phyloP scores from a whole-genome alignment of 2,888 invertebrate species.

The Caenorhabditis panamensis region DNA sequence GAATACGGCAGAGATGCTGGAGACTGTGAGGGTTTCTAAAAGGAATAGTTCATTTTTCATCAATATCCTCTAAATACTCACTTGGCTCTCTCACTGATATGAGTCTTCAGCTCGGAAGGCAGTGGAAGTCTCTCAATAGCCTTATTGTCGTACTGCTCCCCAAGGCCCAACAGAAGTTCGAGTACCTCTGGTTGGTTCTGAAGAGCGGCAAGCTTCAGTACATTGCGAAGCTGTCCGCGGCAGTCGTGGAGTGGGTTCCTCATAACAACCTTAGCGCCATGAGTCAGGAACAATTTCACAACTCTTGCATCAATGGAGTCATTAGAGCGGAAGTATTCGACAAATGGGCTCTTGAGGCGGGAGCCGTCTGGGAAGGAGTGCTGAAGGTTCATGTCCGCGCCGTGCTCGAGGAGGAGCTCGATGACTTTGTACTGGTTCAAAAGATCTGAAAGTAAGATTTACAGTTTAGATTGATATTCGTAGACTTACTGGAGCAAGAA shows the following conservation, averaged over 20 bases:
- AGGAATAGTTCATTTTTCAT: not conserved
- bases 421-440: conserved; percentile 76
- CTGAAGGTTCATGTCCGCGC: conserved; percentile 76
- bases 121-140: conserved; percentile 73
- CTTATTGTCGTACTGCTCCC: conserved; percentile 69
- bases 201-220: conserved; percentile 68
- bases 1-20: conserved; percentile 70
- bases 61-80: conserved; percentile 17
- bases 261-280: conserved; percentile 76
- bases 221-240: conserved; percentile 77
- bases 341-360: conserved; percentile 76
- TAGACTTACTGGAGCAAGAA: conserved; percentile 80
- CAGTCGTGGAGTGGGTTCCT: conserved; percentile 70
- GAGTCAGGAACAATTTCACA: conserved; percentile 70
- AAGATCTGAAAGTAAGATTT: conserved; percentile 50
- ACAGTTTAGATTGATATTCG: not conserved
- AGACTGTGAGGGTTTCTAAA: conserved; percentile 72
- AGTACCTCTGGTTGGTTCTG: conserved; percentile 71
- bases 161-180: conserved; percentile 69
- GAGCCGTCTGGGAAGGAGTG: conserved; percentile 72
- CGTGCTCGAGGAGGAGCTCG: conserved; percentile 67
- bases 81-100: conserved; percentile 65
- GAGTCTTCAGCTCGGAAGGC: conserved; percentile 66
- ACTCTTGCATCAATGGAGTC: conserved; percentile 71
- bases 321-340: conserved; percentile 70